Evolutionary conservation across 2,113 vertebrate genomes (phyloP), one percentile per base, ranked within the genome.

Genomic region (Clinocottus analis): DNA sequence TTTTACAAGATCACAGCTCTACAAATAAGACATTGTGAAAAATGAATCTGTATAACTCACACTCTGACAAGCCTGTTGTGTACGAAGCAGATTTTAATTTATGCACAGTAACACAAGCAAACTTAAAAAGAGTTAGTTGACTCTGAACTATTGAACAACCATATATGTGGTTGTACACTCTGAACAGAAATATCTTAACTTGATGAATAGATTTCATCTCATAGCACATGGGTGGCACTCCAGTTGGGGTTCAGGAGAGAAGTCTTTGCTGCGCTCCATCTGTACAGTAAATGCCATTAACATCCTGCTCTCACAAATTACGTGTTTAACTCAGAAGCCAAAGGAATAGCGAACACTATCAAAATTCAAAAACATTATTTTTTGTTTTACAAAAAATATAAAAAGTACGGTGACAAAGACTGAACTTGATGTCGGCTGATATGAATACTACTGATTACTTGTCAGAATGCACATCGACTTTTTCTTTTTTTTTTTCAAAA

Each of bases 61-160:
- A 90, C 49, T 64, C 37, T 58, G 81, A 85, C 84, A 89, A 85
- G 81, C 72, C 59, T 68, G 58, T 90, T 77, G 82, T 93, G 87
- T 94, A 93, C 58, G 92, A 95, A 93, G 93, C 90, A 67, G 65
- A 90, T 94, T 90, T 94, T 94, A 95, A 94, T 95, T 94, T 94
- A 93, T 93, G 93, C 94, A 94, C 93, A 94, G 83, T 91, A 93
- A 94, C 93, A 94, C 94, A 94, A 91, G 92, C 90, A 85, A 94
- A 95, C 91, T 93, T 92, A 91, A 93, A 94, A 94, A 87, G 12
- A 92, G 90, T 94, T 94, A 92, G 88, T 93, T 88, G 94, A 94
- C 89, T 33, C 4, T 69, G 71, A 93, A 87, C 83, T 62, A 87
- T 73, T 79, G 75, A 91, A 85, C 75, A 88, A 91, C 64, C 82